Evolutionary conservation across 2,113 vertebrate species (phyloP).

Genomic region (Camelus bactrianus): DNA sequence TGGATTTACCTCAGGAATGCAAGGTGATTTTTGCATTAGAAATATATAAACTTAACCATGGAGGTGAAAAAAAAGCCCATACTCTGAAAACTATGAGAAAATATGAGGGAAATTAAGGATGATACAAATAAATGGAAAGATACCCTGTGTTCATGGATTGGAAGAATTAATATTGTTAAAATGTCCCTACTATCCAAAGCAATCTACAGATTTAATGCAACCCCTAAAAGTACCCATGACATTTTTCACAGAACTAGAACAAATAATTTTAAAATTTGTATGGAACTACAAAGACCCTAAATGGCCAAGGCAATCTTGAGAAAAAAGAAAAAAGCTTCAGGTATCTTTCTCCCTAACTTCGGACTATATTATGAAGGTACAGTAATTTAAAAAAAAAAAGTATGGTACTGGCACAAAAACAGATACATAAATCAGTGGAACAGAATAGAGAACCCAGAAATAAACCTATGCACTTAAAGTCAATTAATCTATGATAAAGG

Average conservation of each 20-base stretch:
- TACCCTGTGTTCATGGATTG: neutral
- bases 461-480: neutral
- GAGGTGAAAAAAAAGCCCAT: neutral
- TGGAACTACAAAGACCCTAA: neutral
- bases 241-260: neutral
- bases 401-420: neutral
- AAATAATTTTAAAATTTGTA: neutral
- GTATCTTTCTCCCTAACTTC: neutral
- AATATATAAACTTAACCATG: neutral
- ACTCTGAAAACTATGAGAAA: neutral
- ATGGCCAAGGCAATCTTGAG: neutral
- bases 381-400: neutral
- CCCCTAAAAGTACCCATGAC: neutral
- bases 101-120: neutral
- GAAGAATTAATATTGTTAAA: neutral
- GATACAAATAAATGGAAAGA: neutral
- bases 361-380: neutral
- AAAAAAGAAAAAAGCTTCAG: neutral
- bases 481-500: neutral
- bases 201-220: neutral
- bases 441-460: neutral
- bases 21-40: constrained; percentile 5
- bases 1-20: neutral
- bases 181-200: neutral
- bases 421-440: neutral